Evolutionary conservation across 1,140 invertebrate species (phyloP).

Genomic region (Cotesia chilonis): DNA sequence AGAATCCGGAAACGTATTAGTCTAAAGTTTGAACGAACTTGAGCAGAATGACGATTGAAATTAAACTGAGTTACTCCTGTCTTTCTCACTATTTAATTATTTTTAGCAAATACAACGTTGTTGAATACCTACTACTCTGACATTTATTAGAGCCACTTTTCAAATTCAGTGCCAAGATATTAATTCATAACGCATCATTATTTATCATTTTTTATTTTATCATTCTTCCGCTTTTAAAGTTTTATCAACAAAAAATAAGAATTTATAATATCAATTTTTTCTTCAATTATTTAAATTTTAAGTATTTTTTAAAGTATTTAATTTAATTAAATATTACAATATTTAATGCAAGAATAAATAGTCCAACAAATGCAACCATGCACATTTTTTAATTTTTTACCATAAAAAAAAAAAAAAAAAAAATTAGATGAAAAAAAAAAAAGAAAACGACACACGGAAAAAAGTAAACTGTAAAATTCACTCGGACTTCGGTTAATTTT

Average conservation of each 20-base stretch:
- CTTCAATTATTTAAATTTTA: conserved; percentile 2
- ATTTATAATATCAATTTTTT: no score
- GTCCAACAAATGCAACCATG: no score
- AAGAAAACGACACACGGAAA: no score
- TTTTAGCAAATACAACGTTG: conserved; percentile 23
- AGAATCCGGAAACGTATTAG: conserved; percentile 26
- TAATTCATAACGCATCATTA: not conserved
- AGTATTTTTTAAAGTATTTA: not conserved
- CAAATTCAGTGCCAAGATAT: conserved; percentile 24
- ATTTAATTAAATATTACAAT: not conserved
- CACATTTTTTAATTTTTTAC: no score
- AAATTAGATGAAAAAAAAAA: no score
- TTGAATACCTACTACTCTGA: conserved; percentile 20
- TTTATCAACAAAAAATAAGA: no score
- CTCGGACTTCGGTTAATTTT: no score
- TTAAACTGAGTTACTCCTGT: conserved; percentile 21
- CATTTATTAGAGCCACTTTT: conserved; percentile 30
- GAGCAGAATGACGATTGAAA: conserved; percentile 5
- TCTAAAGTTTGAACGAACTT: not conserved
- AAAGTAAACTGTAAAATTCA: no score
- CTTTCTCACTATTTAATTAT: conserved; percentile 24
- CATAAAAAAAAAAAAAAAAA: no score
- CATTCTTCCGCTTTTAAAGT: no score
- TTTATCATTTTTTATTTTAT: not conserved
- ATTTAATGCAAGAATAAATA: no score